A percentile compares a stretch with the other conserved stretches of the same genome.
Conservation (phyloP, 2,888 invertebrate genomes). For the Ptychoptera contaminata region DNA sequence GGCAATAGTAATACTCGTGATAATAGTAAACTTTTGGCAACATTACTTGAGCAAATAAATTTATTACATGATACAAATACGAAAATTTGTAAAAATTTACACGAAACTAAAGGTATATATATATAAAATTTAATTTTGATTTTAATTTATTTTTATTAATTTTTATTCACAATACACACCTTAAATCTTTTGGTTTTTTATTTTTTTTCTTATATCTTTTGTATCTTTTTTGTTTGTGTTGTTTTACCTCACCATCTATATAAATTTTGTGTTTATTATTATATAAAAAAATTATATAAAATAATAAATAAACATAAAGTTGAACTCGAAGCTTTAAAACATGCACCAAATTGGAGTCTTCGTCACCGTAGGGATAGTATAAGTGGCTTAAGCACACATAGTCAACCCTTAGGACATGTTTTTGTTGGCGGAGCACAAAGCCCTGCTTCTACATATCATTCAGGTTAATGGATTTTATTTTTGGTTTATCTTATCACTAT, state of each 20-base stretch:
- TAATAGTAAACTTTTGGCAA: conserved; percentile 27
- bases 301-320: conserved; percentile 19
- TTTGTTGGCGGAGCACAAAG: conserved; percentile 31
- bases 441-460: conserved; percentile 32
- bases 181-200: conserved; percentile 1
- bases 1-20: conserved; percentile 23
- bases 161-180: background rate
- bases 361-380: conserved; percentile 35
- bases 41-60: conserved; percentile 57
- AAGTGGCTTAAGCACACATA: conserved; percentile 33
- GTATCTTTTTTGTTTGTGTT: conserved; percentile 9
- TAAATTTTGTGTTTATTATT: conserved; percentile 17
- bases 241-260: background rate
- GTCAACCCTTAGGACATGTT: conserved; percentile 28
- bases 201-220: conserved; percentile 11
- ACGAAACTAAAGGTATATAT: conserved; percentile 52
- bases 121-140: background rate
- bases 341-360: conserved; percentile 38
- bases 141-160: conserved; percentile 1
- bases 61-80: conserved; percentile 54
- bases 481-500: background rate
- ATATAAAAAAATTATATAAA: conserved; percentile 14
- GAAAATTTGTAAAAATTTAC: conserved; percentile 57
- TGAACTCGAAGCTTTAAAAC: conserved; percentile 43
- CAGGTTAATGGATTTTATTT: conserved; percentile 21